Conservation (phyloP, 1,140 invertebrate species). For the Cydia amplana region DNA sequence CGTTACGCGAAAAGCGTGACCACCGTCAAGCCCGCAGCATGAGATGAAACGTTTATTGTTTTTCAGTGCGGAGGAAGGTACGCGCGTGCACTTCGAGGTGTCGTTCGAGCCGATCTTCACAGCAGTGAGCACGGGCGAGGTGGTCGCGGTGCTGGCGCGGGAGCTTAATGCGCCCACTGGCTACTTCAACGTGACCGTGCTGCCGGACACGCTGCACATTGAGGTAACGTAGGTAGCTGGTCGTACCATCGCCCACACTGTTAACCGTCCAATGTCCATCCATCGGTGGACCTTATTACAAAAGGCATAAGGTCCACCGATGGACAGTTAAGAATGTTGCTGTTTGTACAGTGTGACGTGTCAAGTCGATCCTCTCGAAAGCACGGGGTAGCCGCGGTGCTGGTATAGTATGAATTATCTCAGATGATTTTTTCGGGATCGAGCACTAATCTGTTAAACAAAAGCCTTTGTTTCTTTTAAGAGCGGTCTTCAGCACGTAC, state of each 20-base stretch:
- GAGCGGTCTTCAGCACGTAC: too few species aligned
- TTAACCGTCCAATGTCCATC: too few species aligned
- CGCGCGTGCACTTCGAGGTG: conserved; percentile 69
- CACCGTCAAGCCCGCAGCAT: background rate
- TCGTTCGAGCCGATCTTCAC: conserved; percentile 75
- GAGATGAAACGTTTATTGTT: background rate
- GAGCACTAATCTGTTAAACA: too few species aligned
- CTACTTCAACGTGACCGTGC: conserved; percentile 47
- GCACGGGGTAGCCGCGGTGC: conserved; percentile 56
- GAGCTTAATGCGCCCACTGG: conserved; percentile 47
- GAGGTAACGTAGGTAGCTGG: conserved; percentile 41
- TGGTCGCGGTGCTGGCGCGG: conserved; percentile 54
- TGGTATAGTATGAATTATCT: too few species aligned
- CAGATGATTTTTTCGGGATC: too few species aligned
- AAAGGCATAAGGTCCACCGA: too few species aligned
- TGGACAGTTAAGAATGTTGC: too few species aligned
- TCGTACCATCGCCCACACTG: too few species aligned
- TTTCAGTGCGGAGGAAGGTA: conserved; percentile 62
- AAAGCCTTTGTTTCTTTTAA: too few species aligned
- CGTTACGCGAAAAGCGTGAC: conserved; percentile 5
- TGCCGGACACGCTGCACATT: conserved; percentile 62
- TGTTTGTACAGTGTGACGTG: conserved; percentile 70
- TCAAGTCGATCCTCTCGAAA: conserved; percentile 74
- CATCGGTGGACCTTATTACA: too few species aligned
- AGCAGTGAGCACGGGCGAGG: conserved; percentile 63